These are phyloP conservation scores for Calameuta filiformis DNA, from an alignment of 2,888 invertebrate species.

Conservation along the genomic window DNA sequence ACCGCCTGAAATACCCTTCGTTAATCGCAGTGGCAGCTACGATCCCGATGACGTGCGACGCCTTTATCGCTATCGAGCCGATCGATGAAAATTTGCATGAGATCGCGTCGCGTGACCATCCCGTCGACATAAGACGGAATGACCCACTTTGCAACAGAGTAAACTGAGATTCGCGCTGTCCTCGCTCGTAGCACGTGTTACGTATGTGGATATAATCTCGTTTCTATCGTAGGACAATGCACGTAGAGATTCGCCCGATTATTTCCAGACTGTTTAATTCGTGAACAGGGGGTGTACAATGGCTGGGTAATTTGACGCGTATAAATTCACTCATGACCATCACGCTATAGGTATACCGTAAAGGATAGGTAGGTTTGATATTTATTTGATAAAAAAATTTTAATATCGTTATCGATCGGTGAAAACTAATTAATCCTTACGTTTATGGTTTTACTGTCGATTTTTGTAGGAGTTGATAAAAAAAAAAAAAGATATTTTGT, in stretches of 20 bases:
- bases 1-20: background rate
- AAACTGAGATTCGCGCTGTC: background rate
- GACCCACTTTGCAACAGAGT: background rate
- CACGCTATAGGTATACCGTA: background rate
- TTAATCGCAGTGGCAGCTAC: background rate
- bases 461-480: too few species aligned
- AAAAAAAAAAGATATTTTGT: too few species aligned
- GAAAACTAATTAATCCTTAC: background rate
- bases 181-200: background rate
- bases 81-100: conserved; percentile 1
- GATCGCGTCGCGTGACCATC: background rate
- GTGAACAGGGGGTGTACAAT: background rate
- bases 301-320: background rate
- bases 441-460: too few species aligned
- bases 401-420: background rate
- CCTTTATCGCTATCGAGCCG: background rate
- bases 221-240: background rate
- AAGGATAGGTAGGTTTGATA: background rate
- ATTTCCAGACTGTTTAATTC: background rate
- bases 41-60: background rate
- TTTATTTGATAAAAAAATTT: background rate
- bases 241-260: background rate
- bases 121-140: background rate
- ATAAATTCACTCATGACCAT: background rate
- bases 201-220: background rate